phyloP scores from a whole-genome alignment of 2,888 invertebrate species.

The Pocota personata region DNA sequence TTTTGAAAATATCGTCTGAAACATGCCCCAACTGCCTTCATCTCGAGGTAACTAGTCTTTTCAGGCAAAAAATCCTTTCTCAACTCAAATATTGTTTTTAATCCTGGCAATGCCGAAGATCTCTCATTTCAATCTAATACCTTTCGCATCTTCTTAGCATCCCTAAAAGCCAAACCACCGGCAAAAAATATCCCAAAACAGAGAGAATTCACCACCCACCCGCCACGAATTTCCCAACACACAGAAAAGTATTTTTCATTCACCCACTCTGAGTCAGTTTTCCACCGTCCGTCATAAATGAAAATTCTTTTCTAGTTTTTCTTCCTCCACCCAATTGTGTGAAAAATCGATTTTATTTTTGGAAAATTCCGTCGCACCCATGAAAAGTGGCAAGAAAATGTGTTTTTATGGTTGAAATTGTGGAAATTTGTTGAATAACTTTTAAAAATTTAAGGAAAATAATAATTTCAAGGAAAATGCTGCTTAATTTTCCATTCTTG shows the following conservation, averaged over 20 bases:
- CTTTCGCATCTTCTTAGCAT: background rate
- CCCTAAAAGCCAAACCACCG: background rate
- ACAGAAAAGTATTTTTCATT: conserved; percentile 30
- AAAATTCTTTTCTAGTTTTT: conserved; percentile 36
- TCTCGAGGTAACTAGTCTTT: too few relatives aligned
- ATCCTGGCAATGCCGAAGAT: background rate
- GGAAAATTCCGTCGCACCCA: conserved; percentile 37
- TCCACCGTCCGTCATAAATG: conserved; percentile 28
- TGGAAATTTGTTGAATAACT: conserved; percentile 2
- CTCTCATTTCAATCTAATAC: background rate
- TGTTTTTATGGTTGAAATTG: conserved; percentile 14
- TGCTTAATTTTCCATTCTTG: background rate
- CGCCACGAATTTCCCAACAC: background rate
- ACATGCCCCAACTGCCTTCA: too few relatives aligned
- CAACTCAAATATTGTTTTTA: background rate
- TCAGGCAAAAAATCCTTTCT: background rate
- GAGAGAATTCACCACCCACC: conserved; percentile 38
- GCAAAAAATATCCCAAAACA: conserved; percentile 63
- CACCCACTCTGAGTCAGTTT: conserved; percentile 40
- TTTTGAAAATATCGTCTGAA: too few relatives aligned
- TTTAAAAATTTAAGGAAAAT: background rate
- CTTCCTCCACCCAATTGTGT: conserved; percentile 11
- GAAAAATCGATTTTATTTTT: conserved; percentile 73
- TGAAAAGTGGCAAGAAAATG: conserved; percentile 39
- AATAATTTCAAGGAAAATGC: conserved; percentile 28